A percentile compares a stretch with the other conserved stretches of the same genome.
phyloP scores from a whole-genome alignment of 2,797 vertebrate genomes.

The Erethizon dorsatum region DNA sequence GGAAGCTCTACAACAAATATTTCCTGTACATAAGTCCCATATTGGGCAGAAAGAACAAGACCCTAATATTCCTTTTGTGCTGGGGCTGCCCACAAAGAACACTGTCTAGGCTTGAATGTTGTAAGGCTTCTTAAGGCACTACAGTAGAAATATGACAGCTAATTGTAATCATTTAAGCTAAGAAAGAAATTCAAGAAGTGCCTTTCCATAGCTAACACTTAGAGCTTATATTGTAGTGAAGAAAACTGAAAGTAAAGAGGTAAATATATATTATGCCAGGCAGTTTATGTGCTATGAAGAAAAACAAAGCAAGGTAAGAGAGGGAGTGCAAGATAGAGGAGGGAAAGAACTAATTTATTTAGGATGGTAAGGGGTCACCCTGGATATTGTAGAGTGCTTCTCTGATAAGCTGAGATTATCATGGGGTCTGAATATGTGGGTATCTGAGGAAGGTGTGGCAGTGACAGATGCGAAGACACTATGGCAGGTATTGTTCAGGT shows the following conservation, averaged over 20 bases:
- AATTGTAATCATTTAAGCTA: neutral
- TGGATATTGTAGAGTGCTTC: neutral
- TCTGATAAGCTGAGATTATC: neutral
- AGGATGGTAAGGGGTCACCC: neutral
- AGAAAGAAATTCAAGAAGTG: neutral
- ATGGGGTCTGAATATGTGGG: neutral
- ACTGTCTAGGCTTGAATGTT: neutral
- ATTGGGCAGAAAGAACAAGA: neutral
- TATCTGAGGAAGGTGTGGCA: neutral
- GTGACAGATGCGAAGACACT: neutral
- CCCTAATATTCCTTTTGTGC: neutral
- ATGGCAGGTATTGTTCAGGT: neutral
- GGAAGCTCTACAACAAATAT: neutral
- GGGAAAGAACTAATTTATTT: neutral
- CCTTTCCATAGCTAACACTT: neutral
- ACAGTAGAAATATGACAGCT: neutral
- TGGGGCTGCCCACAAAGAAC: neutral
- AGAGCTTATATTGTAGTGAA: neutral
- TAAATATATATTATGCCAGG: neutral
- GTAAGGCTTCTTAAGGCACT: neutral
- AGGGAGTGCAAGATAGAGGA: neutral
- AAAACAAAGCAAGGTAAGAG: neutral
- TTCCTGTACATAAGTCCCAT: neutral
- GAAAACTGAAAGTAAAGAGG: conserved; percentile 15
- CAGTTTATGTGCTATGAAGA: neutral